Evolutionary conservation across 2,888 invertebrate genomes (phyloP).

Genomic region (Gymnosoma rotundatum): DNA sequence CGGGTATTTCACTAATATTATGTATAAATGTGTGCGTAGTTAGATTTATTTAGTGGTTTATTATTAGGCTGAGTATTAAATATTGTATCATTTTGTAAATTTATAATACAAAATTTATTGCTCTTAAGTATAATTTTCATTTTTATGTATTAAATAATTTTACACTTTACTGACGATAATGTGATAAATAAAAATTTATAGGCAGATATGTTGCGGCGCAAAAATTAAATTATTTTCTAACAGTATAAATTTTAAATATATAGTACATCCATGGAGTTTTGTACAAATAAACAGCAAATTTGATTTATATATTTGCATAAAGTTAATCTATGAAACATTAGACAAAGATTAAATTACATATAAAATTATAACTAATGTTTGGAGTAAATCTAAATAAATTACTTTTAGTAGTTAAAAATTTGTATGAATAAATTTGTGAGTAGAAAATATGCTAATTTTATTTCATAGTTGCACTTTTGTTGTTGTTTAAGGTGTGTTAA

Average conservation of each 20-base stretch:
- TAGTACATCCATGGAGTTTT: neutral
- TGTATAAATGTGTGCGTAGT: neutral
- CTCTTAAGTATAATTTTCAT: conserved; percentile 28
- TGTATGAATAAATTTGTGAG: too few relatives aligned
- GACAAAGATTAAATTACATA: conserved; percentile 28
- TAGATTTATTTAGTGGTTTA: conserved; percentile 37
- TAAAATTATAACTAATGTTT: conserved; percentile 11
- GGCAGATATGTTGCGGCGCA: conserved; percentile 28
- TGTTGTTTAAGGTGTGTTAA: too few relatives aligned
- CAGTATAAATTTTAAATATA: conserved; percentile 46
- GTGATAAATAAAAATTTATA: conserved; percentile 49
- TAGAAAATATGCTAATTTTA: too few relatives aligned
- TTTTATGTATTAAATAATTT: conserved; percentile 15
- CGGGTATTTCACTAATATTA: neutral
- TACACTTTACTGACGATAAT: conserved; percentile 12
- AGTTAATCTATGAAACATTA: conserved; percentile 45
- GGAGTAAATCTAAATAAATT: conserved; percentile 19
- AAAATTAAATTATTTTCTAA: conserved; percentile 29
- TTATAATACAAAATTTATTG: conserved; percentile 44
- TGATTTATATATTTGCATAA: conserved; percentile 31
- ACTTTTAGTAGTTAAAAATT: neutral
- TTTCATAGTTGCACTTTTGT: too few relatives aligned
- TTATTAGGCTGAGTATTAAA: conserved; percentile 42
- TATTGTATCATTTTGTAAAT: conserved; percentile 21
- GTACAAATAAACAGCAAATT: conserved; percentile 29